These are phyloP conservation scores for Philaenus spumarius DNA, from an alignment of 1,140 invertebrate species.

Conservation along the genomic window DNA sequence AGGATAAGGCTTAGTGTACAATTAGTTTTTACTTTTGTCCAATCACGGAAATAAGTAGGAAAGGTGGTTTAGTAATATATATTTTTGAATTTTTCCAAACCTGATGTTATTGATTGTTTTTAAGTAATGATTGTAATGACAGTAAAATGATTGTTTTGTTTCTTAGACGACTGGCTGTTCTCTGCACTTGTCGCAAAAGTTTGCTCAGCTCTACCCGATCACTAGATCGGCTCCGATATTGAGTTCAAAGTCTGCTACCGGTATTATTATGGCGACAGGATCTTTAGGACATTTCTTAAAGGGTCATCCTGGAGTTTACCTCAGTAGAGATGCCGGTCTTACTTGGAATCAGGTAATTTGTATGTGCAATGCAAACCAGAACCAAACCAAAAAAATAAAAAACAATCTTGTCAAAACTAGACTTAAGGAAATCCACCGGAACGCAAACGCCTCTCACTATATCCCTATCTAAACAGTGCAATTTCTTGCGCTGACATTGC, in stretches of 20 bases:
- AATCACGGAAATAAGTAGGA: no score
- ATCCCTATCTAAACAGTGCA: no score
- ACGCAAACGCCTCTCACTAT: no score
- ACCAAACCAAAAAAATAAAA: not conserved
- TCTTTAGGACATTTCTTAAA: constrained; percentile 70
- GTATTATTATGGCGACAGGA: constrained; percentile 80
- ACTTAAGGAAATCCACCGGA: no score
- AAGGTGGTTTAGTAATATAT: no score
- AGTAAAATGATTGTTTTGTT: constrained; percentile 3
- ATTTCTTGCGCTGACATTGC: no score
- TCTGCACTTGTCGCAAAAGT: constrained; percentile 79
- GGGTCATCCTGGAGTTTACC: constrained; percentile 70
- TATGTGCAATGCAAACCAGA: not conserved
- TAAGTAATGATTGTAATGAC: not conserved
- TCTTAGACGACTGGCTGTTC: constrained; percentile 57
- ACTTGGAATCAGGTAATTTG: constrained; percentile 67
- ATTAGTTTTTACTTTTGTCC: no score
- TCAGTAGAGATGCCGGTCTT: constrained; percentile 77
- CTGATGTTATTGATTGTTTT: no score
- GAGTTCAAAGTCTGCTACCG: constrained; percentile 78
- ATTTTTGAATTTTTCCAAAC: no score
- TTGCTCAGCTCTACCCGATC: constrained; percentile 72
- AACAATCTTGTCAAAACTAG: not conserved
- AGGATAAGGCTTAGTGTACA: no score
- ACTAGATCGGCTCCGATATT: constrained; percentile 73